These are phyloP conservation scores for Pica pica DNA, from an alignment of 2,113 vertebrate species.

Conservation along the genomic window DNA sequence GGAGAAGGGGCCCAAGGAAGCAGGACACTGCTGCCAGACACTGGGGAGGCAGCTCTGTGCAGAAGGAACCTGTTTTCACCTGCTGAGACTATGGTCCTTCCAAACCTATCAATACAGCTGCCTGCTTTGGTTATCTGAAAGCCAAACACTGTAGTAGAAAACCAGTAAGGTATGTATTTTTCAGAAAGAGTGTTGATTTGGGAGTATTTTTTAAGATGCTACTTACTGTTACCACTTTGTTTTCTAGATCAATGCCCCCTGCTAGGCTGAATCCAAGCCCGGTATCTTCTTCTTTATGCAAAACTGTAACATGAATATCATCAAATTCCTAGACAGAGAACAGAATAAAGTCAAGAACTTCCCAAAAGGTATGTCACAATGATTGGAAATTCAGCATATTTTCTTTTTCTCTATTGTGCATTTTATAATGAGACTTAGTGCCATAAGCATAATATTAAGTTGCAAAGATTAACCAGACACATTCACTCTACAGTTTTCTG, in stretches of 20 bases:
- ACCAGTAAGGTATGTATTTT: background rate
- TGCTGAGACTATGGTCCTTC: background rate
- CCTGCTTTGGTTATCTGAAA: background rate
- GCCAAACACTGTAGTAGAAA: background rate
- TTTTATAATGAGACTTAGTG: background rate
- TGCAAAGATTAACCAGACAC: background rate
- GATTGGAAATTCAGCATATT: background rate
- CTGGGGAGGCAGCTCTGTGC: background rate
- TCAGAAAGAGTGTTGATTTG: background rate
- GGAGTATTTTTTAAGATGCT: background rate
- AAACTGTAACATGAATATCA: slow-evolving; percentile 87
- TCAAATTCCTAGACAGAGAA: slow-evolving; percentile 80
- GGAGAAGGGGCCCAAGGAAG: background rate
- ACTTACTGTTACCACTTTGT: slow-evolving; percentile 86
- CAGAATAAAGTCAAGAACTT: background rate
- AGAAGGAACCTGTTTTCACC: background rate
- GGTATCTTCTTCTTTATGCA: slow-evolving; percentile 89
- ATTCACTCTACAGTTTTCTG: background rate
- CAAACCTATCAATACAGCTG: background rate
- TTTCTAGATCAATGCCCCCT: slow-evolving; percentile 89
- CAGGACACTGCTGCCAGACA: background rate
- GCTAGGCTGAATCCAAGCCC: slow-evolving; percentile 94
- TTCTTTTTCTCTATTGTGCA: background rate
- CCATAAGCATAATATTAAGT: background rate
- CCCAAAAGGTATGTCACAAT: background rate